Base-by-base conservation (phyloP, 2,113 vertebrate species). In the Haemorhous mexicanus region DNA sequence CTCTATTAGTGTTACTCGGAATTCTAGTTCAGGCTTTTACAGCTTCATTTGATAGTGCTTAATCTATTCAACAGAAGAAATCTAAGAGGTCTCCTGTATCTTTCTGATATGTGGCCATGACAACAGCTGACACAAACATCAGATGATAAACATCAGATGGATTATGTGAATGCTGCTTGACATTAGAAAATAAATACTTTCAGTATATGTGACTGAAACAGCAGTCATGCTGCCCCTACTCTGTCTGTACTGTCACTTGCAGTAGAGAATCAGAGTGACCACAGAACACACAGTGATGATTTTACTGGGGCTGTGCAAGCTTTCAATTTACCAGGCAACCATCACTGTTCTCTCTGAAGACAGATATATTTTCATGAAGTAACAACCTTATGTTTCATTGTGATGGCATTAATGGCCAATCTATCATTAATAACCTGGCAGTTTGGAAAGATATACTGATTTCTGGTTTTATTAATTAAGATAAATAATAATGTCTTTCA, bases 281-380 rank as follows among this genome's bases (percentile, higher is more conserved):
- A 46, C 8, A 56, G 33, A 10, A 43, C 8, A 12, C 9, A 6
- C 1, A 22, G 3, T 16, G 22, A 3, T 53, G 17, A 53, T 67
- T 73, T 55, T 64, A 30, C 16, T 35, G 23, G 17, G 20, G 7
- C 37, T 91, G 6, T 1, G 0, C 6, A 61, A 68, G 17, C 30
- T n/a, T 50, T 11, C 0, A 0, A 12, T 12, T 58, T 28, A 22
- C 7, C 22, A 41, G 9, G 16, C 13, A 84, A 9, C 8, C 20
- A 20, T 32, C 23, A 16, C 16, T 33, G 6, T 12, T 61, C 6
- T 72, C 30, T 83, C 12, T 77, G 26, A 52, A 76, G 35, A 33
- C 11, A 44, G 14, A 37, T 23, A 33, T 1, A 21, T 6, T 56
- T 74, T 84, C 32, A 30, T 28, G 0, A 69, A 49, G 3, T 24